A percentile compares a stretch with the other conserved stretches of the same genome.
These are phyloP conservation scores for Synanthedon vespiformis DNA, from an alignment of 2,888 invertebrate species.

Conservation along the genomic window DNA sequence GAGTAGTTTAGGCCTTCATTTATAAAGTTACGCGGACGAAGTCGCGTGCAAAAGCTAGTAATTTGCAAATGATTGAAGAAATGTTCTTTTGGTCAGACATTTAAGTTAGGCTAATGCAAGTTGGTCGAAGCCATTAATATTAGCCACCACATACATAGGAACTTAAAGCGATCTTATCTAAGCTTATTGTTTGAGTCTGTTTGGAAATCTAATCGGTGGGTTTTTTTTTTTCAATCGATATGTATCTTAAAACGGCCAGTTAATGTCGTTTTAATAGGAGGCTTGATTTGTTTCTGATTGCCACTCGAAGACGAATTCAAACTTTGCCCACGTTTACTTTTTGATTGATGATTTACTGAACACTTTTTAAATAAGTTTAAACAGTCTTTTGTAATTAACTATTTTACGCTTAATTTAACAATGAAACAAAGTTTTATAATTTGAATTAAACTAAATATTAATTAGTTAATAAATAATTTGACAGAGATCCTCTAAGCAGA, in stretches of 20 bases:
- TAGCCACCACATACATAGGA: not conserved
- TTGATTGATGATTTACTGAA: conserved; percentile 36
- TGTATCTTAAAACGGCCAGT: conserved; percentile 36
- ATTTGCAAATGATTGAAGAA: too few species aligned
- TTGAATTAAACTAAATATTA: too few species aligned
- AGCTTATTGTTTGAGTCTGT: conserved; percentile 11
- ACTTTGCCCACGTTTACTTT: conserved; percentile 20
- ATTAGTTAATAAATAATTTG: too few species aligned
- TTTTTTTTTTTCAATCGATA: conserved; percentile 42
- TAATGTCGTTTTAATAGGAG: conserved; percentile 57
- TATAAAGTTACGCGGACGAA: too few species aligned
- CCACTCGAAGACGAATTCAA: conserved; percentile 26
- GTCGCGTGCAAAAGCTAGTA: too few species aligned
- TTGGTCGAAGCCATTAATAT: not conserved
- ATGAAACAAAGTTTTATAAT: too few species aligned
- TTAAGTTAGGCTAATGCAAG: not conserved
- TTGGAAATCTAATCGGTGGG: conserved; percentile 39
- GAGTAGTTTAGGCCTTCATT: too few species aligned
- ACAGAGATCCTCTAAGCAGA: too few species aligned
- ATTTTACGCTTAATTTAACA: not conserved
- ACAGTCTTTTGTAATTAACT: not conserved
- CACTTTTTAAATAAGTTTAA: too few species aligned
- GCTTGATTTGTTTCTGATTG: conserved; percentile 58
- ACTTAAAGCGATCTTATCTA: conserved; percentile 3
- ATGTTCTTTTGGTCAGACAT: not conserved